Evolutionary conservation across 2,888 invertebrate species (phyloP), one percentile per base, ranked within the genome.

Genomic region (Tholera decimalis): DNA sequence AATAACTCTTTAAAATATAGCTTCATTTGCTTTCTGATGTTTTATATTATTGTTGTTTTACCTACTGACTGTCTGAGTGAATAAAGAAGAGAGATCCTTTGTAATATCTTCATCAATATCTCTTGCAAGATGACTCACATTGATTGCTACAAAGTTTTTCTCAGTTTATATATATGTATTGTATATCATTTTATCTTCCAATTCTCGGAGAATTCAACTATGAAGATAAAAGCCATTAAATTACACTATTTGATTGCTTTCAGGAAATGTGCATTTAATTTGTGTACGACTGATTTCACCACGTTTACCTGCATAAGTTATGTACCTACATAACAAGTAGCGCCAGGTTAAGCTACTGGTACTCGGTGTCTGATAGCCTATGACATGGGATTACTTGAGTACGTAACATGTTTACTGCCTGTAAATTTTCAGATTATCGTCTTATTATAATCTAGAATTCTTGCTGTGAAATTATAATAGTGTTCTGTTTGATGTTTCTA

Each of bases 341-440:
- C 37, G 44, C 9, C 57, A 9, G 8, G 39, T 39, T 51, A 59
- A 65, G 56, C 78, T 73, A 69, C 61, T 46, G 24, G 60, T 49
- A 70, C 20, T 35, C 5, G 9, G 24, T 46, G 41, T 8, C 44
- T 51, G 60, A 64, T 78, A 73, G 74, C 61, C 74, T 76, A 65
- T 69, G 79, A 64, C 76, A 59, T 35, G 18, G 50, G 61, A 61
- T 68, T 73, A 78, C 44, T 18, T 55, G 28, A 47, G 24, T 39
- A 41, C 41, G 46, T 51, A 54, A 63, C 62, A 65, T 55, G 71
- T 72, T 72, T 65, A 72, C 44, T 39, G 57, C 46, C 11, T 15
- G 35, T 77, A 72, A 56, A 77, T 73, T 77, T 77, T 11, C 20
- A 43, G 72, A 77, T 77, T 65, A 56, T 56, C n/a, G 33, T 41